phyloP scores from a whole-genome alignment of 2,797 vertebrate genomes.

The Prunella strophiata region DNA sequence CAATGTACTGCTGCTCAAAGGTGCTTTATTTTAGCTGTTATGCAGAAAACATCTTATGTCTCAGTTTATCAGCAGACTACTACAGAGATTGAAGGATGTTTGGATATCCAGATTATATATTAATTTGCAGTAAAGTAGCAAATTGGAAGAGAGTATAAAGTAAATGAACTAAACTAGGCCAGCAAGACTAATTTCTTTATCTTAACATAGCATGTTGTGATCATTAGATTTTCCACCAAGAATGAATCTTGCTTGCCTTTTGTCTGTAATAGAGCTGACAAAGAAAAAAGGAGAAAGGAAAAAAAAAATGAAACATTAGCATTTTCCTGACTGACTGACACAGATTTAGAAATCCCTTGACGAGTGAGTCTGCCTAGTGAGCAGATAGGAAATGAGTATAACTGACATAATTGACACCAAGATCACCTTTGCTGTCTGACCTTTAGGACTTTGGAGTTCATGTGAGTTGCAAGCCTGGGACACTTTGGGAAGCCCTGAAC shows the following conservation, averaged over 20 bases:
- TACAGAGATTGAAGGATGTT: background rate
- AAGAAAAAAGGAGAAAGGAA: background rate
- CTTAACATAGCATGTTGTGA: background rate
- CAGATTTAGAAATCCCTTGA: background rate
- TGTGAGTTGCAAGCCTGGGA: background rate
- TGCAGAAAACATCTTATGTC: background rate
- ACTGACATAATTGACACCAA: background rate
- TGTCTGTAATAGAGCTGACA: background rate
- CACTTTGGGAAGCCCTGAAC: background rate
- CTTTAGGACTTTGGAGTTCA: background rate
- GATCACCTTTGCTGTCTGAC: background rate
- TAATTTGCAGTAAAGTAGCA: background rate
- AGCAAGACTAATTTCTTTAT: conserved; percentile 14
- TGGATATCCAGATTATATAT: background rate
- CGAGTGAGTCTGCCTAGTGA: background rate
- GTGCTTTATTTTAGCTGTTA: background rate
- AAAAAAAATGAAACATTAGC: background rate
- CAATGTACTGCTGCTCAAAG: background rate
- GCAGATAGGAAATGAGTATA: background rate
- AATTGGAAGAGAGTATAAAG: background rate
- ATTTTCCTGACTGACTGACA: background rate
- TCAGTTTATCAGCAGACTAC: background rate
- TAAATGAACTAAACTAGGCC: background rate
- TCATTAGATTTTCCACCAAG: conserved; percentile 13
- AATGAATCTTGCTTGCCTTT: background rate